These are phyloP conservation scores for Orbicella faveolata DNA, from an alignment of 64 coral and sea anemone species.

Conservation along the genomic window DNA sequence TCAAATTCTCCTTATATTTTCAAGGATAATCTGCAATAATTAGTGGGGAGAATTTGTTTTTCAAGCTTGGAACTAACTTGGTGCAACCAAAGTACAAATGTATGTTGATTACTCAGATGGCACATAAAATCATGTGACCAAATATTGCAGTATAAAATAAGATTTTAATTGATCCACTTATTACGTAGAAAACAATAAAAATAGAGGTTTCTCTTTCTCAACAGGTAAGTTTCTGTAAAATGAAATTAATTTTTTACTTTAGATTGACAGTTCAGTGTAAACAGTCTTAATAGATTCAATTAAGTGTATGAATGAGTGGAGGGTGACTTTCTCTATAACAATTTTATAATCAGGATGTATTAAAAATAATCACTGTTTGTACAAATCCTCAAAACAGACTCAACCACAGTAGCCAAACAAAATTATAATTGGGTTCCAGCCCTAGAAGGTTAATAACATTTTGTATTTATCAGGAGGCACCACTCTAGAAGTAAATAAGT, in stretches of 20 bases:
- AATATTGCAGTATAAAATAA: constrained; percentile 18
- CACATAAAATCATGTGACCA: no score
- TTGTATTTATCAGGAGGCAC: no score
- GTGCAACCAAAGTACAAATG: neutral
- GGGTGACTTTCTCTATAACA: no score
- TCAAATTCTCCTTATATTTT: no score
- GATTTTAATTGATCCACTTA: neutral
- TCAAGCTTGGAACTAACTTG: neutral
- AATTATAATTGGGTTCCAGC: constrained; percentile 25
- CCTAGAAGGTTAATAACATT: neutral
- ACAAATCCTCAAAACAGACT: neutral
- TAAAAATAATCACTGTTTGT: neutral
- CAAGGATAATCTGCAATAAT: no score
- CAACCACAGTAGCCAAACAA: neutral
- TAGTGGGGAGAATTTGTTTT: no score
- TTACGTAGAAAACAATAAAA: neutral
- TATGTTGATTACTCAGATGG: no score
- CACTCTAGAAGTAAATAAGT: no score
- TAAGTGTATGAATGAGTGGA: no score
- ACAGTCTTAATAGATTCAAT: no score
- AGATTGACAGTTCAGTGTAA: neutral
- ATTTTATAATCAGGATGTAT: no score
- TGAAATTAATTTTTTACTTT: neutral
- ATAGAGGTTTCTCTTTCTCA: neutral
- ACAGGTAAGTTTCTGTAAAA: neutral